These are phyloP conservation scores for Sinopyrophorus schimmeli DNA, from an alignment of 2,888 invertebrate species.

Conservation along the genomic window DNA sequence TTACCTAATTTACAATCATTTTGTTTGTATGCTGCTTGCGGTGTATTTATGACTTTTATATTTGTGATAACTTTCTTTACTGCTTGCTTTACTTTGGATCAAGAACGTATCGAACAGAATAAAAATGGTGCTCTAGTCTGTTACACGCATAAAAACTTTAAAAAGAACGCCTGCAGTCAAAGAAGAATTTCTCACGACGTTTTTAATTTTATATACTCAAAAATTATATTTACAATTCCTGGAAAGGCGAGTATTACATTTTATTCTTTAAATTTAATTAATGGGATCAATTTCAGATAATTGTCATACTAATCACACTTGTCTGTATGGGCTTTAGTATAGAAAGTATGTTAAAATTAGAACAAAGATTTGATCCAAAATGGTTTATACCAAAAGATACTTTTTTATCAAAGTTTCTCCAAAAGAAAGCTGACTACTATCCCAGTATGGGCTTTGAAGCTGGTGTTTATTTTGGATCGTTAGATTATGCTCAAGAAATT, in stretches of 20 bases:
- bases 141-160: conserved; percentile 62
- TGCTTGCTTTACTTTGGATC: conserved; percentile 74
- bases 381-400: conserved; percentile 78
- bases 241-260: conserved; percentile 60
- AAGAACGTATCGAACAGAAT: conserved; percentile 63
- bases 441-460: conserved; percentile 68
- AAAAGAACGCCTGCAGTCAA: conserved; percentile 60
- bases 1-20: conserved; percentile 80
- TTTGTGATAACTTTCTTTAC: conserved; percentile 82
- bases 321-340: conserved; percentile 65
- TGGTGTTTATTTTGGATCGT: conserved; percentile 67
- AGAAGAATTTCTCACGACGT: conserved; percentile 61
- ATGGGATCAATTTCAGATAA: conserved; percentile 55
- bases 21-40: conserved; percentile 78
- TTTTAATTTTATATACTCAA: conserved; percentile 65
- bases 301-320: conserved; percentile 64
- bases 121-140: conserved; percentile 71
- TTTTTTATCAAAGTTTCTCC: conserved; percentile 66
- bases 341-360: conserved; percentile 64
- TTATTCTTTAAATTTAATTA: conserved; percentile 12
- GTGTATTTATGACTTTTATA: conserved; percentile 74
- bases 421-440: conserved; percentile 62
- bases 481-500: conserved; percentile 68
- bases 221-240: conserved; percentile 65
- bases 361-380: conserved; percentile 77